A percentile compares a stretch with the other conserved stretches of the same genome.
These are phyloP conservation scores for Xanthia togata DNA, from an alignment of 2,888 invertebrate species.

Conservation along the genomic window DNA sequence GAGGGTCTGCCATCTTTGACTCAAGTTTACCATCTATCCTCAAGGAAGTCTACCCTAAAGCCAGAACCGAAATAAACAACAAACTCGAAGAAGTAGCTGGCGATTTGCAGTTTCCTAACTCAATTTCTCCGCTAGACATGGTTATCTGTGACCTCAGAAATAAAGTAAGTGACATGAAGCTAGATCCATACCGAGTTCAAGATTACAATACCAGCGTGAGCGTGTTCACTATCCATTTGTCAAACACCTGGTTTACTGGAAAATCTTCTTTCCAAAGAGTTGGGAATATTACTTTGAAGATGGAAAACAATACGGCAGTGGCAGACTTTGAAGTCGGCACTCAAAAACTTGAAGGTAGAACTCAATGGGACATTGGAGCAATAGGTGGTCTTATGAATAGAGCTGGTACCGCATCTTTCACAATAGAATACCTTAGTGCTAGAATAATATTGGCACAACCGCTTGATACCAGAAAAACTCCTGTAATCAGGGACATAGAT, in stretches of 20 bases:
- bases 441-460: conserved; percentile 93
- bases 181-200: conserved; percentile 94
- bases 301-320: conserved; percentile 93
- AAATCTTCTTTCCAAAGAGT: conserved; percentile 95
- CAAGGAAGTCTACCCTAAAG: conserved; percentile 93
- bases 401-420: conserved; percentile 93
- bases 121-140: conserved; percentile 96
- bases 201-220: conserved; percentile 94
- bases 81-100: conserved; percentile 93
- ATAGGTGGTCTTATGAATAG: conserved; percentile 92
- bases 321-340: conserved; percentile 94
- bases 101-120: conserved; percentile 94
- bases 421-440: conserved; percentile 93
- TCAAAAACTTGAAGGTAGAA: conserved; percentile 93
- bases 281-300: conserved; percentile 93
- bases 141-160: conserved; percentile 94
- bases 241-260: conserved; percentile 94
- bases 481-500: conserved; percentile 93
- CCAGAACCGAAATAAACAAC: conserved; percentile 93
- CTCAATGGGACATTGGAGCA: conserved; percentile 94
- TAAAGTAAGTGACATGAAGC: conserved; percentile 91
- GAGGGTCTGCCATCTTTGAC: conserved; percentile 95
- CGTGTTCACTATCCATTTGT: conserved; percentile 91
- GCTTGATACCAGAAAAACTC: conserved; percentile 93
- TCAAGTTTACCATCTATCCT: conserved; percentile 96